These are phyloP conservation scores for Pelmatolapia mariae DNA, from an alignment of 2,113 vertebrate genomes.

Conservation along the genomic window DNA sequence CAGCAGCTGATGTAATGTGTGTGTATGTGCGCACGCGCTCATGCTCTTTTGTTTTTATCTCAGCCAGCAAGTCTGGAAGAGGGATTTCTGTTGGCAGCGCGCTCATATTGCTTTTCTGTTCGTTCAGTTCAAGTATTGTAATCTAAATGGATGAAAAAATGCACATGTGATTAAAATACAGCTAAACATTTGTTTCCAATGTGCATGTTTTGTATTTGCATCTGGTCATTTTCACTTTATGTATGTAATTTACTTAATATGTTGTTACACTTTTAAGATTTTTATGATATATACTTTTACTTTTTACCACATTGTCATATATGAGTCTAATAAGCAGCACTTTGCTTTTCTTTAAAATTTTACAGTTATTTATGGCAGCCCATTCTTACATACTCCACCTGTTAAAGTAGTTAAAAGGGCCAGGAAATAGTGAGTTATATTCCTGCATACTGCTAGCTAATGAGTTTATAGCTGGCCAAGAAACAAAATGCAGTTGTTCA, in stretches of 20 bases:
- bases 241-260: not conserved
- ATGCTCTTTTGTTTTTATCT: slow-evolving; percentile 28
- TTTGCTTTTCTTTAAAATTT: not conserved
- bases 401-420: not conserved
- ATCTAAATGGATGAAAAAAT: not conserved
- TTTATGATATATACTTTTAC: not conserved
- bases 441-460: not conserved
- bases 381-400: not conserved
- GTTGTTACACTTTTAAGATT: not conserved
- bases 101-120: not conserved
- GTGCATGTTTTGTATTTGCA: not conserved
- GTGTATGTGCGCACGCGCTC: not conserved
- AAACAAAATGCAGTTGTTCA: not conserved
- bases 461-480: not conserved
- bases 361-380: not conserved
- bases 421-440: not conserved
- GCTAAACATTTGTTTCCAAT: not conserved
- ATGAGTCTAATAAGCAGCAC: not conserved
- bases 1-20: slow-evolving; percentile 26
- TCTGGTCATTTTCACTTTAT: not conserved
- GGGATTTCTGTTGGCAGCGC: slow-evolving; percentile 25
- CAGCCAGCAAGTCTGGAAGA: not conserved
- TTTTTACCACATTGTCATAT: not conserved
- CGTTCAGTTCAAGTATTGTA: not conserved
- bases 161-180: not conserved